Conservation (phyloP, 2,113 vertebrate genomes). For the Xenopus borealis region DNA sequence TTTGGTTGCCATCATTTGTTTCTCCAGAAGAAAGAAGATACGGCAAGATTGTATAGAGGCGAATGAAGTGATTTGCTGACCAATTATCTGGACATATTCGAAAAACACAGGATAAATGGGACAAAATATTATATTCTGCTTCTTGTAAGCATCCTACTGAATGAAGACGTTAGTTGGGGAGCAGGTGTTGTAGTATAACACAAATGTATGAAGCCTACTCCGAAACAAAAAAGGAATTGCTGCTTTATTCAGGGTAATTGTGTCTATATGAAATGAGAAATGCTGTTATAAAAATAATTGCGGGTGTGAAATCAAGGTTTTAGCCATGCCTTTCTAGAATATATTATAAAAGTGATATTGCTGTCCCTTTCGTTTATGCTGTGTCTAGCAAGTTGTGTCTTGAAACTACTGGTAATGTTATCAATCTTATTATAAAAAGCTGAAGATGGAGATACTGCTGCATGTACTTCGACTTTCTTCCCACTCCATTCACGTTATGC, state of each 20-base stretch:
- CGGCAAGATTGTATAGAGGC: constrained; percentile 14
- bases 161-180: constrained; percentile 52
- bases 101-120: constrained; percentile 10
- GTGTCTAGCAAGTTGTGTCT: constrained; percentile 64
- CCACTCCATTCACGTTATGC: constrained; percentile 54
- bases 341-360: constrained; percentile 65
- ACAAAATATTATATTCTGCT: constrained; percentile 64
- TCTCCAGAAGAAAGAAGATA: neutral
- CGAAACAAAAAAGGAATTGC: constrained; percentile 65
- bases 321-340: constrained; percentile 58
- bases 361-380: constrained; percentile 68
- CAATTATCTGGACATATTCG: constrained; percentile 56
- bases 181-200: constrained; percentile 51
- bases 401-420: constrained; percentile 67
- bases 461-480: constrained; percentile 64
- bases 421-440: constrained; percentile 57
- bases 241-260: constrained; percentile 80
- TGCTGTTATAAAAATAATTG: constrained; percentile 67
- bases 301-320: constrained; percentile 65
- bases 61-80: constrained; percentile 59
- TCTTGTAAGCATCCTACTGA: constrained; percentile 65
- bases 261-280: constrained; percentile 57
- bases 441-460: constrained; percentile 61
- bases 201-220: constrained; percentile 49
- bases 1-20: constrained; percentile 30